Percentiles rank a stretch among this genome's conserved stretches.
These are phyloP conservation scores for Wiebesia pumilae DNA, from an alignment of 1,140 invertebrate genomes.

Conservation along the genomic window DNA sequence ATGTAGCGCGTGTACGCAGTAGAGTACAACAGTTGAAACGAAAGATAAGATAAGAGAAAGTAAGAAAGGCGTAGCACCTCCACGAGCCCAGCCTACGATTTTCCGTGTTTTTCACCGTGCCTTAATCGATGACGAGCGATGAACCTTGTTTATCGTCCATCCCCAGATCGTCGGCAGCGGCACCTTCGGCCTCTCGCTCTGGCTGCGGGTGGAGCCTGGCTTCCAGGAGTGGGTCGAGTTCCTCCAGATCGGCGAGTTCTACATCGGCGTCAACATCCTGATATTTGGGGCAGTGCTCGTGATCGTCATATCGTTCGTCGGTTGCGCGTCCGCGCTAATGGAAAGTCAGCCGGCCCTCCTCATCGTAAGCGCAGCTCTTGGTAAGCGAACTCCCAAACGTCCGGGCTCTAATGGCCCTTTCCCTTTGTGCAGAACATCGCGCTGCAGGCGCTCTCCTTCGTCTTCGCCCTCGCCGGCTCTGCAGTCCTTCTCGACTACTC, in stretches of 20 bases:
- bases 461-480: constrained; percentile 83
- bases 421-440: constrained; percentile 78
- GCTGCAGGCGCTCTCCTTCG: constrained; percentile 81
- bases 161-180: constrained; percentile 83
- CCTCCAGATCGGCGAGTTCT: constrained; percentile 84
- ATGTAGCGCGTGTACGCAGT: background rate
- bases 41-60: background rate
- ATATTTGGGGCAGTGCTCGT: constrained; percentile 82
- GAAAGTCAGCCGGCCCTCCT: constrained; percentile 79
- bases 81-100: too few relatives aligned
- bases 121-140: too few relatives aligned
- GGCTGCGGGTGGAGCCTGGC: constrained; percentile 85
- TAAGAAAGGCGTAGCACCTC: background rate
- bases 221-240: constrained; percentile 87
- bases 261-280: constrained; percentile 87
- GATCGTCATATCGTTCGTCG: constrained; percentile 84
- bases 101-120: too few relatives aligned
- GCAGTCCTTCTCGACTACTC: constrained; percentile 87
- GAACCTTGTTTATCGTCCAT: constrained; percentile 53
- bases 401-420: background rate
- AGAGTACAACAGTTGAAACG: background rate
- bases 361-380: constrained; percentile 75
- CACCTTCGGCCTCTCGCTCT: constrained; percentile 86
- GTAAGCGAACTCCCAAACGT: too few relatives aligned
- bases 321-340: constrained; percentile 83